Conservation (phyloP, 2,888 invertebrate genomes). For the Melanophora roralis region DNA sequence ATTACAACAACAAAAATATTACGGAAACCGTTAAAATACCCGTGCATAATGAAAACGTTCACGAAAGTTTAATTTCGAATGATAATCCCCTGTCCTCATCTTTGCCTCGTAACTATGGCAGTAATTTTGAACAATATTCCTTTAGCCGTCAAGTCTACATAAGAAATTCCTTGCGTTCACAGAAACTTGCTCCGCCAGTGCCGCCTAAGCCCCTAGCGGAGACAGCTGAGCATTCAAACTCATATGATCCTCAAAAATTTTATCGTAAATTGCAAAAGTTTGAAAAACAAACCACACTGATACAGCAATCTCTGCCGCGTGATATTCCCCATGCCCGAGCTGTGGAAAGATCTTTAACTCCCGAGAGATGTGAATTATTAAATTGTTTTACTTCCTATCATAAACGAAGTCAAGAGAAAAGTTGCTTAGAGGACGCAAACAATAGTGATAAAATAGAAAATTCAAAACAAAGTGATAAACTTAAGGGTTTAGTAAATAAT, state of each 20-base stretch:
- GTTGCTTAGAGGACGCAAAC: background rate
- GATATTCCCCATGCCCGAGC: slow-evolving; percentile 7
- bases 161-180: slow-evolving; percentile 50
- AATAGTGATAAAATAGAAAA: slow-evolving; percentile 45
- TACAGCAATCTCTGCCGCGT: slow-evolving; percentile 39
- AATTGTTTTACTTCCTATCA: slow-evolving; percentile 66
- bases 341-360: slow-evolving; percentile 58
- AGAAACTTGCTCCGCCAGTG: slow-evolving; percentile 60
- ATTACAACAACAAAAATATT: slow-evolving; percentile 7
- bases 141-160: slow-evolving; percentile 47
- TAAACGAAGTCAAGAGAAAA: slow-evolving; percentile 45
- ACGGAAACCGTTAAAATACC: slow-evolving; percentile 60
- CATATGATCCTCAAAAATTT: slow-evolving; percentile 68
- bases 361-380: slow-evolving; percentile 67
- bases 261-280: slow-evolving; percentile 68
- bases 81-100: slow-evolving; percentile 57
- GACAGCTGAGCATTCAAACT: background rate
- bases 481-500: background rate
- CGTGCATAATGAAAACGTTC: background rate
- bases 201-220: slow-evolving; percentile 65
- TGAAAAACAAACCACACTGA: slow-evolving; percentile 65
- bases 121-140: slow-evolving; percentile 46
- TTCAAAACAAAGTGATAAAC: slow-evolving; percentile 33
- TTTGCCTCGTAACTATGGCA: slow-evolving; percentile 63
- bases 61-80: background rate